phyloP scores from a whole-genome alignment of 2,113 vertebrate genomes.

The Puma concolor region DNA sequence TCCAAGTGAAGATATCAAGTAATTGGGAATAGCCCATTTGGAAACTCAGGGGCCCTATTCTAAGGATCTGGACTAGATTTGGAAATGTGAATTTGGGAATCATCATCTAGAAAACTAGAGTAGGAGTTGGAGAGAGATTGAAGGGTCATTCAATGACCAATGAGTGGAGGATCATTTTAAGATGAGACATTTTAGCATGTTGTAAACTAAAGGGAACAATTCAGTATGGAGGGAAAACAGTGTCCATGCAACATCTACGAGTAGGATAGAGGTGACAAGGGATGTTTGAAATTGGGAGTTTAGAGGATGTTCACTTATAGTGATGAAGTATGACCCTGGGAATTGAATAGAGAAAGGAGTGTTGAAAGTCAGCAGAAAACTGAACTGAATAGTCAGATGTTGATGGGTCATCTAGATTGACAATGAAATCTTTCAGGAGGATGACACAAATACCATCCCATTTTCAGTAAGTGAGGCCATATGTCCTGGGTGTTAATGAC shows the following conservation, averaged over 20 bases:
- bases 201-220: background rate
- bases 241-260: background rate
- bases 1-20: background rate
- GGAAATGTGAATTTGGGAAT: background rate
- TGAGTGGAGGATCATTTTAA: background rate
- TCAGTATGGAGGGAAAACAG: background rate
- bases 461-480: background rate
- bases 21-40: background rate
- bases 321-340: background rate
- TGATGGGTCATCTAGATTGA: background rate
- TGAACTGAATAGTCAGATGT: background rate
- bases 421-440: slow-evolving; percentile 10
- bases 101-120: background rate
- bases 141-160: background rate
- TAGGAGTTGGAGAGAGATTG: background rate
- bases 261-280: background rate
- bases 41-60: background rate
- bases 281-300: background rate
- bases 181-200: background rate
- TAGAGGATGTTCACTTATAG: background rate
- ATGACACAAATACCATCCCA: background rate
- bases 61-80: background rate
- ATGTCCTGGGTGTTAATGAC: background rate
- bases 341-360: background rate
- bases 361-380: background rate